These are phyloP conservation scores for Rhimphoctona megacephalus DNA, from an alignment of 2,888 invertebrate species.

Conservation along the genomic window DNA sequence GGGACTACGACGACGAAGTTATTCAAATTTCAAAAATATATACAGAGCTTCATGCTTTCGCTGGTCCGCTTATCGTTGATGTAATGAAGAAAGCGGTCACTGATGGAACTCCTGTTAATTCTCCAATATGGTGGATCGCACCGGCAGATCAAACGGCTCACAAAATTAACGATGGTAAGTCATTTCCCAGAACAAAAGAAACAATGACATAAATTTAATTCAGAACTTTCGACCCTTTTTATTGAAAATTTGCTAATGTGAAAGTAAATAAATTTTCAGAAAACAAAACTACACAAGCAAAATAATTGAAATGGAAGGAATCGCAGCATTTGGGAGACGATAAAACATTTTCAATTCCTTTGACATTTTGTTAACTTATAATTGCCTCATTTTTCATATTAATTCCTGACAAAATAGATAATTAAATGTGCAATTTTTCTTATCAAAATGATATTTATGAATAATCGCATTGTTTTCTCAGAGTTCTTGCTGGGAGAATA, in stretches of 20 bases:
- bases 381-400: not conserved
- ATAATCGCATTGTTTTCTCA: conserved; percentile 81
- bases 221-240: not conserved
- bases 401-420: not conserved
- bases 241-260: not conserved
- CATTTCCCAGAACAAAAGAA: not conserved
- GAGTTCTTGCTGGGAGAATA: conserved; percentile 93
- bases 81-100: conserved; percentile 87
- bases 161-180: conserved; percentile 84
- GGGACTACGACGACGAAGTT: conserved; percentile 90
- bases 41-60: conserved; percentile 88
- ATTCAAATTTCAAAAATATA: conserved; percentile 88
- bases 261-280: not conserved
- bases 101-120: conserved; percentile 90
- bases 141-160: conserved; percentile 88
- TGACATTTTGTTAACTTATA: no score
- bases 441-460: no score
- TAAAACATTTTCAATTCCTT: no score
- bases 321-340: no score
- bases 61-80: conserved; percentile 87
- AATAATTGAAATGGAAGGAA: no score
- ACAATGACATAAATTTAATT: not conserved
- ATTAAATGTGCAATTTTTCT: no score
- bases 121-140: conserved; percentile 94
- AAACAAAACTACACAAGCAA: no score